phyloP scores from a whole-genome alignment of 2,888 invertebrate species.

The Aspidiotus rigidus region DNA sequence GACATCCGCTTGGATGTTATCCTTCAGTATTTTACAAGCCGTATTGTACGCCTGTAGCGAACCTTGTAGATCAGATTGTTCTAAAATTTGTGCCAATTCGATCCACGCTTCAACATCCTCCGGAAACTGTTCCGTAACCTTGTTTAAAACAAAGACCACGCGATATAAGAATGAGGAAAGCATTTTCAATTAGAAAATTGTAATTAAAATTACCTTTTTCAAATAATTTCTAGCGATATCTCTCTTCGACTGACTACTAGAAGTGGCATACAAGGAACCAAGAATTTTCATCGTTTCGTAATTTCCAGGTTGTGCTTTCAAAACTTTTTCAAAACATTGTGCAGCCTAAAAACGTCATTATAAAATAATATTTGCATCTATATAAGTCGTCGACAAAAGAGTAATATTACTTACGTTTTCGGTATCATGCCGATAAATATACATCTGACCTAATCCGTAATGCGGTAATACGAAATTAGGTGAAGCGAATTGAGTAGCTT shows the following conservation, averaged over 20 bases:
- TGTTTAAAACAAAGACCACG: background rate
- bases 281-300: constrained; percentile 99
- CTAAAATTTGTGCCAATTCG: constrained; percentile 94
- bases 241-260: constrained; percentile 76
- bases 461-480: constrained; percentile 91
- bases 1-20: constrained; percentile 77
- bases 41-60: constrained; percentile 88
- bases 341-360: constrained; percentile 59
- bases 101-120: constrained; percentile 99
- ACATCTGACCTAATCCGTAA: constrained; percentile 98
- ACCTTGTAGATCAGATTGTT: constrained; percentile 82
- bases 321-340: constrained; percentile 95
- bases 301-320: constrained; percentile 94
- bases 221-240: constrained; percentile 89
- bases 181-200: background rate
- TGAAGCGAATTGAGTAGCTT: constrained; percentile 95
- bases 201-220: constrained; percentile 58
- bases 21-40: constrained; percentile 82
- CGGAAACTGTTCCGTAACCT: constrained; percentile 91
- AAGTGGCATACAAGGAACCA: constrained; percentile 90
- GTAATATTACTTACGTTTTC: constrained; percentile 63
- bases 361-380: background rate
- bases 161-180: background rate
- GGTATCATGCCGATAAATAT: constrained; percentile 89
- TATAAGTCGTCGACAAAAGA: constrained; percentile 1